Base-by-base conservation (phyloP, 2,113 vertebrate species). In the Leptosomus discolor region DNA sequence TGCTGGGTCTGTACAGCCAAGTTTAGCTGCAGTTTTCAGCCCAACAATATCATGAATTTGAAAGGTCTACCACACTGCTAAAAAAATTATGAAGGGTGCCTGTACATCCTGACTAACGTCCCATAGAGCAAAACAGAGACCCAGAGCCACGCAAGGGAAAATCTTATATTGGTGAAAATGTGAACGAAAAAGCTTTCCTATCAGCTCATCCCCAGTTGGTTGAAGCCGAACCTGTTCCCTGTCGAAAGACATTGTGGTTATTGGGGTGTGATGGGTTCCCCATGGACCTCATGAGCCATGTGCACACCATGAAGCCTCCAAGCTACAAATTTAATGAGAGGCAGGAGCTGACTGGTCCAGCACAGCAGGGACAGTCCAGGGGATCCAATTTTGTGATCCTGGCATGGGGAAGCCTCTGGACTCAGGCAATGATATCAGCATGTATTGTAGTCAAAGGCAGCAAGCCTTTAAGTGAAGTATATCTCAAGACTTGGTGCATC, bases 231-330 rank as follows among this genome's bases (percentile, higher is more conserved):
- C 8, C 30, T 23, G 11, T 39, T 54, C 36, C 48, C 34, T 19
- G 10, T 8, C 1, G 3, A 37, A 82, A 57, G 57, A 17, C 8
- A 0, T 2, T 15, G 37, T 48, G 36, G 32, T 50, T 56, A 1
- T 4, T 36, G 56, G 50, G 46, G 12, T 21, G 56, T 12, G 13
- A 30, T 24, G 46, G 36, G 20, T 29, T 58, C 41, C 63, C 46
- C 16, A 2, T 10, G 34, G 53, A 19, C 34, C 65, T 13, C 1
- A 2, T 24, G 54, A 88, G 58, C 67, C 50, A 8, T 0, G 0
- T 12, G 64, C 16, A 19, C 15, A 32, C 15, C 46, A 6, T 5
- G 51, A 67, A 48, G 6, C 4, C 21, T 58, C 21, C 30, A 19
- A 34, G 23, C 26, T 36, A 5, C 41, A 57, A 24, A 45, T 5